phyloP scores from a whole-genome alignment of 2,888 invertebrate species.

The Philonicus albiceps region DNA sequence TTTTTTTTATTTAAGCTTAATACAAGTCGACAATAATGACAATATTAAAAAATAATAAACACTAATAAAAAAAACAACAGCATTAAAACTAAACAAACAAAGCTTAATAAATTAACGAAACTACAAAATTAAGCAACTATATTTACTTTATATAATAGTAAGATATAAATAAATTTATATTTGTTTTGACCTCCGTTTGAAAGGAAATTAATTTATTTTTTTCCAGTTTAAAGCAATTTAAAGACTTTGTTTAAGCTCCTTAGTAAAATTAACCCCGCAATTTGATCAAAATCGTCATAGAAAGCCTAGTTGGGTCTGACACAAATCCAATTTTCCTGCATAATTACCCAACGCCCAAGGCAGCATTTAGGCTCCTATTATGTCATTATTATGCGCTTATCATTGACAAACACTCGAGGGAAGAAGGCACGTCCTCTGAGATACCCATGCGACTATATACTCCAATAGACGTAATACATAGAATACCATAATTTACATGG shows the following conservation, averaged over 20 bases:
- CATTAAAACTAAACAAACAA: no score
- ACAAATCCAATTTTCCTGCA: background rate
- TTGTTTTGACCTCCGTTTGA: no score
- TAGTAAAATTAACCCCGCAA: background rate
- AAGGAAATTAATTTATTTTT: no score
- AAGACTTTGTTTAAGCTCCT: background rate
- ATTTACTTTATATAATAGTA: no score
- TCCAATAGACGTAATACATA: background rate
- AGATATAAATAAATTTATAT: no score
- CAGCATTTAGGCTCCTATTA: slow-evolving; percentile 39
- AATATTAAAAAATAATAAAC: no score
- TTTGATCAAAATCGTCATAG: background rate
- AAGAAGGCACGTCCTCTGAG: background rate
- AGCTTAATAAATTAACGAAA: no score
- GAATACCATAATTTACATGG: background rate
- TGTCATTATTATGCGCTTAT: slow-evolving; percentile 49
- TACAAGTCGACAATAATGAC: no score
- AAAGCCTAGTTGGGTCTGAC: background rate
- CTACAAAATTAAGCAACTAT: no score
- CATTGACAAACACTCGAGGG: slow-evolving; percentile 48
- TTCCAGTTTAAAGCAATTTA: background rate
- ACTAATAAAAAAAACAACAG: no score
- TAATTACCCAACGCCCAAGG: background rate
- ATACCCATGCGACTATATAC: background rate
- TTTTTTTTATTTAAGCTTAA: no score